These are phyloP conservation scores for Thomomys bottae DNA, from an alignment of 2,113 vertebrate genomes.

Conservation along the genomic window DNA sequence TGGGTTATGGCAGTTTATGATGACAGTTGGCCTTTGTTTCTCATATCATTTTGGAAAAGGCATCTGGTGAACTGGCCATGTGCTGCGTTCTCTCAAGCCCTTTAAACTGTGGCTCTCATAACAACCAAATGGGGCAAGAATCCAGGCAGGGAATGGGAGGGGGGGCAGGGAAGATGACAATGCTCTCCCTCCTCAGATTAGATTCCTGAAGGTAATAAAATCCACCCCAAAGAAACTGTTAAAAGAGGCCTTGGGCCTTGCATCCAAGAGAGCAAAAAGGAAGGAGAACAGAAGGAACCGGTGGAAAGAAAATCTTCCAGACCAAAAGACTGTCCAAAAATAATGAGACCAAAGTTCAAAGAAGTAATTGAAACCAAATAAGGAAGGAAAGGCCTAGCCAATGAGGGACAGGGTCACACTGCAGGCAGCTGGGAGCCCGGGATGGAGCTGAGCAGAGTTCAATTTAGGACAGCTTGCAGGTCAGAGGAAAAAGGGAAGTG, in stretches of 20 bases:
- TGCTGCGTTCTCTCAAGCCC: constrained; percentile 31
- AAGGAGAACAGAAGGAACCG: constrained; percentile 83
- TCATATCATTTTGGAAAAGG: not conserved
- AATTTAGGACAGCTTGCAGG: constrained; percentile 79
- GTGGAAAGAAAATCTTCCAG: constrained; percentile 87
- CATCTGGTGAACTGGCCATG: not conserved
- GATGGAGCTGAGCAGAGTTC: constrained; percentile 74
- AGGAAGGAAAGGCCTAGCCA: constrained; percentile 67
- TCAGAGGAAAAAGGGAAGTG: constrained; percentile 63
- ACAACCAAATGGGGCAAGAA: constrained; percentile 60
- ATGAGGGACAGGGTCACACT: constrained; percentile 48
- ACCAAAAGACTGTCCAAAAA: constrained; percentile 87
- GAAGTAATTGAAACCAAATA: constrained; percentile 84
- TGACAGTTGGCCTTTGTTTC: constrained; percentile 4
- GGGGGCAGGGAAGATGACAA: constrained; percentile 51
- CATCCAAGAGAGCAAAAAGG: constrained; percentile 81
- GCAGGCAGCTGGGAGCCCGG: constrained; percentile 24
- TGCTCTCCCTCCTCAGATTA: constrained; percentile 81
- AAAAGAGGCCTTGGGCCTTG: constrained; percentile 74
- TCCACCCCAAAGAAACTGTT: constrained; percentile 71
- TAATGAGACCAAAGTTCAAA: constrained; percentile 88
- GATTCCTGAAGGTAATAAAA: constrained; percentile 82
- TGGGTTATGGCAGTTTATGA: not conserved
- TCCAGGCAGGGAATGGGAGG: not conserved
- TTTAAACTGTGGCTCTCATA: constrained; percentile 69